phyloP scores from a whole-genome alignment of 2,797 vertebrate species.

The Threskiornis aethiopicus region DNA sequence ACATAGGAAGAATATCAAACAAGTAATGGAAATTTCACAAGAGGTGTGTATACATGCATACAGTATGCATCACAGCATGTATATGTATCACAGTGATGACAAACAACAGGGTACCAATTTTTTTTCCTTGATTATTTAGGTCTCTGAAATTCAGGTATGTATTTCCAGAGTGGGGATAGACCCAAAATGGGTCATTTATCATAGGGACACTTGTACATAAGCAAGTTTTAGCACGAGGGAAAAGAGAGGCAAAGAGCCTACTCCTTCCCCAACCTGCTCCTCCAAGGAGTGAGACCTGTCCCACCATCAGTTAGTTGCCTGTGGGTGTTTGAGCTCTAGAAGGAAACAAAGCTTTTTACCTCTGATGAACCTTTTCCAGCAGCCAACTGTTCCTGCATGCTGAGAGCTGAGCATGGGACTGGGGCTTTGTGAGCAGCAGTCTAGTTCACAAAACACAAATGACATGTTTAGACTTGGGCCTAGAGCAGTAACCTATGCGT shows the following conservation, averaged over 20 bases:
- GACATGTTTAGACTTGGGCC: background rate
- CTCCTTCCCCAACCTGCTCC: background rate
- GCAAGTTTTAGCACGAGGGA: background rate
- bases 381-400: background rate
- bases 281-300: background rate
- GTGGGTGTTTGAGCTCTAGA: background rate
- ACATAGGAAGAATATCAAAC: background rate
- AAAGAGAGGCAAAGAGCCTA: background rate
- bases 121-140: background rate
- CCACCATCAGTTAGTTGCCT: background rate
- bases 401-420: background rate
- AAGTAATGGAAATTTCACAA: background rate
- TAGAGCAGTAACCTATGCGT: background rate
- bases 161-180: background rate
- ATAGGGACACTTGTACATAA: background rate
- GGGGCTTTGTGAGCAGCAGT: background rate
- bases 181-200: background rate
- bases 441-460: background rate
- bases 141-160: background rate
- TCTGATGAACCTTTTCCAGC: background rate
- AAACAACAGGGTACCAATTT: background rate
- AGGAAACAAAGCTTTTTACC: background rate
- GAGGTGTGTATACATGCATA: fast-evolving
- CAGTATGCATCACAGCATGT: background rate
- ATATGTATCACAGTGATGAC: background rate